Percentiles rank a stretch among this genome's conserved stretches.
These are phyloP conservation scores for Delia radicum DNA, from an alignment of 1,140 invertebrate species.

Conservation along the genomic window DNA sequence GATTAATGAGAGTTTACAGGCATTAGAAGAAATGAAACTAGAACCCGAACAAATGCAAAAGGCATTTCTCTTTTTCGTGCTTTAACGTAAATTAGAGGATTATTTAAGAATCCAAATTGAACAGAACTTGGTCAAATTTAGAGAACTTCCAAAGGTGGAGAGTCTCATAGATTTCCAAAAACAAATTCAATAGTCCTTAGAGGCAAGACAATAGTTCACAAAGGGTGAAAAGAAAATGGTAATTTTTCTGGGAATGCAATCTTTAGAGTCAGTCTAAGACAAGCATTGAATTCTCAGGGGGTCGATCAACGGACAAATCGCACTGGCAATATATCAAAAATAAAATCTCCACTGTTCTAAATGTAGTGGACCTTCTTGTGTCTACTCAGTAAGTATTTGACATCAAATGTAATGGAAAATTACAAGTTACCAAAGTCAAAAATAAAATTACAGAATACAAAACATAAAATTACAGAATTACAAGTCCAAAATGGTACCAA, in stretches of 20 bases:
- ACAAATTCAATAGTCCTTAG: constrained; percentile 1
- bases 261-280: neutral
- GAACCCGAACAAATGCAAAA: neutral
- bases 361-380: constrained; percentile 37
- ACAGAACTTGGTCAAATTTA: neutral
- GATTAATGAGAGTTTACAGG: neutral
- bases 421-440: constrained; percentile 17
- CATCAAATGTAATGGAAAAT: constrained; percentile 29
- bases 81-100: neutral
- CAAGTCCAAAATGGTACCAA: neutral
- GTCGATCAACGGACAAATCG: neutral
- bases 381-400: constrained; percentile 34
- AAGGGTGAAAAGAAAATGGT: neutral
- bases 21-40: neutral
- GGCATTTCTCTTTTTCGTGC: neutral
- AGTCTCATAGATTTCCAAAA: neutral
- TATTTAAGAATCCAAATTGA: neutral
- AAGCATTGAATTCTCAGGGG: too few relatives aligned
- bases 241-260: neutral
- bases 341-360: constrained; percentile 21
- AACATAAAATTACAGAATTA: neutral
- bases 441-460: constrained; percentile 27
- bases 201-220: neutral
- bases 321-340: neutral
- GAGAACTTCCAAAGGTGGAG: neutral